phyloP scores from a whole-genome alignment of 2,113 vertebrate genomes.

The Aramus guarauna region DNA sequence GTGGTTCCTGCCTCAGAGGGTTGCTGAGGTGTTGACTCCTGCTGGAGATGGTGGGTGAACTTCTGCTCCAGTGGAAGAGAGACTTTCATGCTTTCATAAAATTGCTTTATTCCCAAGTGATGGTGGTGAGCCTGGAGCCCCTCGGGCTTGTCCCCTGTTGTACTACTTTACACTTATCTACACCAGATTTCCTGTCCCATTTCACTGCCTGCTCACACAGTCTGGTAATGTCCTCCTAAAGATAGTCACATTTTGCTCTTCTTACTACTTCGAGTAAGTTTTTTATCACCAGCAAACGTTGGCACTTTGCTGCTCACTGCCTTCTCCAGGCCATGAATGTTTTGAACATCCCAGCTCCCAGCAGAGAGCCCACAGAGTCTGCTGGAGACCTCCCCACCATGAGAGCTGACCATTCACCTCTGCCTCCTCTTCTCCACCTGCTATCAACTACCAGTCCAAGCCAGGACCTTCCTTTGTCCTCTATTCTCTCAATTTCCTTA shows the following conservation, averaged over 20 bases:
- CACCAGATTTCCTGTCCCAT: not conserved
- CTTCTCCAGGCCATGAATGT: not conserved
- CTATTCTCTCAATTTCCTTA: not conserved
- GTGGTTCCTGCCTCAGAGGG: not conserved
- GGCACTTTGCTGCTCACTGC: not conserved
- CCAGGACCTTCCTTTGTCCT: not conserved
- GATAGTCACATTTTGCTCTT: not conserved
- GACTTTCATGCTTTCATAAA: fast-evolving
- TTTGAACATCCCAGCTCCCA: not conserved
- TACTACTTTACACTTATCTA: not conserved
- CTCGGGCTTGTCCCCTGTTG: not conserved
- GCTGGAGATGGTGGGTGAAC: not conserved
- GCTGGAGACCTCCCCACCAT: not conserved
- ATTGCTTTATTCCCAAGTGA: not conserved
- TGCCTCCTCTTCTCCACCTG: not conserved
- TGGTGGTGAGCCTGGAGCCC: not conserved
- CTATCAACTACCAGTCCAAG: not conserved
- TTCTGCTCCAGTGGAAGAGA: not conserved
- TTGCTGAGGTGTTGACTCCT: not conserved
- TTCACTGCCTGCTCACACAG: not conserved
- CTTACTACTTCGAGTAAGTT: fast-evolving
- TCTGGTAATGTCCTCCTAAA: not conserved
- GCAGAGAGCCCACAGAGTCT: not conserved
- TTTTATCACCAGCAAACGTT: not conserved
- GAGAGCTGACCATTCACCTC: not conserved